Evolutionary conservation across 2,888 invertebrate species (phyloP).

Genomic region (Nymphalis polychloros): DNA sequence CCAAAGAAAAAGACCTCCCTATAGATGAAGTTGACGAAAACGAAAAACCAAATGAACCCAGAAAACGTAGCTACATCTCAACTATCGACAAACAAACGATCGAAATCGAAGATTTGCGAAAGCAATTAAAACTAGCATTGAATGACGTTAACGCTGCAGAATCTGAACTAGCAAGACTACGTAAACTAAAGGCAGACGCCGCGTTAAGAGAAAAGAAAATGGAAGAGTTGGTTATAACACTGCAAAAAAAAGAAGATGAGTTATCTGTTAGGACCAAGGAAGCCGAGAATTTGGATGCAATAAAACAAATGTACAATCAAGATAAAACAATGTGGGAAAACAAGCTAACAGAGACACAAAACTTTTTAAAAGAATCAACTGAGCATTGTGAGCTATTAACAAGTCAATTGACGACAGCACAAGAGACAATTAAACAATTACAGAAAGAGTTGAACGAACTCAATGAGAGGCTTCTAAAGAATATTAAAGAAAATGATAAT

Average conservation of each 20-base stretch:
- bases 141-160: slow-evolving; percentile 85
- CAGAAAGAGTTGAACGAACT: slow-evolving; percentile 85
- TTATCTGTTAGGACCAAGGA: slow-evolving; percentile 86
- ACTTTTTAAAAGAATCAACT: slow-evolving; percentile 84
- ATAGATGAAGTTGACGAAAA: slow-evolving; percentile 71
- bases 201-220: slow-evolving; percentile 87
- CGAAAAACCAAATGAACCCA: slow-evolving; percentile 73
- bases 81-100: slow-evolving; percentile 84
- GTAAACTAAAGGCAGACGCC: slow-evolving; percentile 86
- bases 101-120: slow-evolving; percentile 86
- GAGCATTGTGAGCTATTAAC: slow-evolving; percentile 85
- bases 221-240: slow-evolving; percentile 87
- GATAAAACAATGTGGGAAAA: slow-evolving; percentile 86
- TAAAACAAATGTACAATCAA: slow-evolving; percentile 82
- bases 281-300: slow-evolving; percentile 83
- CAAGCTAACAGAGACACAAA: slow-evolving; percentile 85
- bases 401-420: slow-evolving; percentile 84
- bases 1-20: slow-evolving; percentile 71
- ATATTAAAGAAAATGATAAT: slow-evolving; percentile 89
- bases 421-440: slow-evolving; percentile 84
- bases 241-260: slow-evolving; percentile 90
- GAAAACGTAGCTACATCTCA: slow-evolving; percentile 78
- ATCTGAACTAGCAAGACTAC: slow-evolving; percentile 86
- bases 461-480: slow-evolving; percentile 85
- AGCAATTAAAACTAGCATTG: slow-evolving; percentile 84